Evolutionary conservation across 2,888 invertebrate species (phyloP), one percentile per base, ranked within the genome.

Genomic region (Parnassius glacialis): DNA sequence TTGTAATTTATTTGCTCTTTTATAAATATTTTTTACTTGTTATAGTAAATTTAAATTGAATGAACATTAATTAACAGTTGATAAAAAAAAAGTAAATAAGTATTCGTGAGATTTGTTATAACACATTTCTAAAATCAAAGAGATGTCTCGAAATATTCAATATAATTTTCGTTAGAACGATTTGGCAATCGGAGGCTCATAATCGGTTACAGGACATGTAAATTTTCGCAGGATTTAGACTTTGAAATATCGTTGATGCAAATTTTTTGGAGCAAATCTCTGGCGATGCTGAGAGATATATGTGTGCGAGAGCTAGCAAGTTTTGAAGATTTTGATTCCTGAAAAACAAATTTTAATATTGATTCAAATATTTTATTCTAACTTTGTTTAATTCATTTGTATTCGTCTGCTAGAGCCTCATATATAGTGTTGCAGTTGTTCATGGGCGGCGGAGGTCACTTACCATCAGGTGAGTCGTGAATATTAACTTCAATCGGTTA

Each of bases 221-320:
- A 91, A 85, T 97, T 96, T 84, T 97, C 96, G 86, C 97, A 97
- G 65, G 96, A 96, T 83, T 96, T 96, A 11, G 96, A 96, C 85
- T 96, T 96, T 65, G 95, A 94, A 73, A 95, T 95, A 83, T 97
- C 96, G 78, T 95, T 96, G 81, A 96, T 93, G 85, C 96, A 96
- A 80, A 97, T 96, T 90, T 96, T 96, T 81, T 96, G 96, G 16
- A 97, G 92, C 59, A 97, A 93, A 80, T 96, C 96, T 70, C 95
- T 93, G 10, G 96, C 96, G 74, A 96, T 94, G 85, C 95, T 96
- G 72, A 96, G 90, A 62, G 96, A 96, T 72, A 96, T 93, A 73
- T 96, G 96, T 1, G 96, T 96, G 73, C 95, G 94, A 50, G 96
- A 96, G 65, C 94, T 95, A 75, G 96, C 95, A 71, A 96, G 91